These are phyloP conservation scores for Bostrychus sinensis DNA, from an alignment of 2,113 vertebrate species.

Conservation along the genomic window DNA sequence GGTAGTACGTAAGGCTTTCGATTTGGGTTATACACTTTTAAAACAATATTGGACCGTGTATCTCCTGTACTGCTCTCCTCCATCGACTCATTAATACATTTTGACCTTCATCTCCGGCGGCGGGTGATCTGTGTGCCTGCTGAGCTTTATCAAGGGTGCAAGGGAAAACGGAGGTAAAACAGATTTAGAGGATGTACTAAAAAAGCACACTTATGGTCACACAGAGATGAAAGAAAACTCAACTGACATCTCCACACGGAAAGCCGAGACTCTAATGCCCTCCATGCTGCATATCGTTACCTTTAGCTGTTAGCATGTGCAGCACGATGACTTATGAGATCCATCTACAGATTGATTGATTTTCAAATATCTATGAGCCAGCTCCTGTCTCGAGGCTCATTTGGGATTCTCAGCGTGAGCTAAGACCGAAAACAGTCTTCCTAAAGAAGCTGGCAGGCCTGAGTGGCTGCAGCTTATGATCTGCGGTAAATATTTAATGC, in stretches of 20 bases:
- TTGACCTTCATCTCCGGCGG: constrained; percentile 34
- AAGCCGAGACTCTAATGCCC: not conserved
- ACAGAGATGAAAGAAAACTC: not conserved
- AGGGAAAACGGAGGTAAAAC: constrained; percentile 10
- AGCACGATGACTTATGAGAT: constrained; percentile 37
- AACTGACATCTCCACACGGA: not conserved
- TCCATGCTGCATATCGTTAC: constrained; percentile 9
- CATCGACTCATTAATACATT: constrained; percentile 11
- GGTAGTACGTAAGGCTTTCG: not conserved
- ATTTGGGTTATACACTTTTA: constrained; percentile 8
- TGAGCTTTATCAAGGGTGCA: constrained; percentile 30
- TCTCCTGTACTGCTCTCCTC: constrained; percentile 19
- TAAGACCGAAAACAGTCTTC: constrained; percentile 52
- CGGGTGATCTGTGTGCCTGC: constrained; percentile 23
- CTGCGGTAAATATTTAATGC: constrained; percentile 80
- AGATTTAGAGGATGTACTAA: not conserved
- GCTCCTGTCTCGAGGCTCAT: constrained; percentile 38
- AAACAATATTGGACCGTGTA: not conserved
- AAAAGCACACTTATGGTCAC: not conserved
- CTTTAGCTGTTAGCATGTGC: constrained; percentile 34
- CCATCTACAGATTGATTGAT: constrained; percentile 45
- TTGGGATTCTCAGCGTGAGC: constrained; percentile 58
- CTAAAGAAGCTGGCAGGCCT: constrained; percentile 57
- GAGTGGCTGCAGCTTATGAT: constrained; percentile 71
- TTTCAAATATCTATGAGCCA: constrained; percentile 43